phyloP scores from a whole-genome alignment of 2,797 vertebrate species.

The Leuciscus waleckii region DNA sequence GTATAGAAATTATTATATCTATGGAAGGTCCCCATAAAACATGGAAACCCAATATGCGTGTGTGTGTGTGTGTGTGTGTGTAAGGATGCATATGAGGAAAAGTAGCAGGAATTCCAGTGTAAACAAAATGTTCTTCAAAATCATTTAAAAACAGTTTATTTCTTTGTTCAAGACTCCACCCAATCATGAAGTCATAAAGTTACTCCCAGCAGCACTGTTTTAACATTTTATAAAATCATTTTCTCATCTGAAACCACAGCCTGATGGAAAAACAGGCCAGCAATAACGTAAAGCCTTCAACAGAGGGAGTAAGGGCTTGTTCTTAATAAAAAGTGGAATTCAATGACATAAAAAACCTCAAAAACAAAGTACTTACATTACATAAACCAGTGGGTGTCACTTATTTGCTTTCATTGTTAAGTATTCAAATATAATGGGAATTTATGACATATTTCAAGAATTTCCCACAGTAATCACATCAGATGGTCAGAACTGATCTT shows the following conservation, averaged over 20 bases:
- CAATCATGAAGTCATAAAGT: constrained; percentile 8
- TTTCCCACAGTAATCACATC: not conserved
- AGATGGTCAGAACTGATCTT: not conserved
- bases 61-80: not conserved
- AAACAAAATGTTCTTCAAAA: not conserved
- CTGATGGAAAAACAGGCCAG: not conserved
- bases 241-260: constrained; percentile 16
- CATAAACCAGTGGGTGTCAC: not conserved
- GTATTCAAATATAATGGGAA: not conserved
- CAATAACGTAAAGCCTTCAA: not conserved
- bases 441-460: not conserved
- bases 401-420: not conserved
- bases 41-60: not conserved
- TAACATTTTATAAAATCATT: not conserved
- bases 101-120: not conserved
- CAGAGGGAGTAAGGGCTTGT: not conserved
- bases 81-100: not conserved
- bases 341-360: not conserved
- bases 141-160: not conserved
- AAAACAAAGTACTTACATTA: constrained; percentile 9
- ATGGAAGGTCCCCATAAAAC: not conserved
- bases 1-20: no score
- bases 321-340: not conserved
- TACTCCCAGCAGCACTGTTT: not conserved
- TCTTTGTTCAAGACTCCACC: constrained; percentile 10